phyloP scores from a whole-genome alignment of 2,888 invertebrate species.

The Cheilosia vernalis region DNA sequence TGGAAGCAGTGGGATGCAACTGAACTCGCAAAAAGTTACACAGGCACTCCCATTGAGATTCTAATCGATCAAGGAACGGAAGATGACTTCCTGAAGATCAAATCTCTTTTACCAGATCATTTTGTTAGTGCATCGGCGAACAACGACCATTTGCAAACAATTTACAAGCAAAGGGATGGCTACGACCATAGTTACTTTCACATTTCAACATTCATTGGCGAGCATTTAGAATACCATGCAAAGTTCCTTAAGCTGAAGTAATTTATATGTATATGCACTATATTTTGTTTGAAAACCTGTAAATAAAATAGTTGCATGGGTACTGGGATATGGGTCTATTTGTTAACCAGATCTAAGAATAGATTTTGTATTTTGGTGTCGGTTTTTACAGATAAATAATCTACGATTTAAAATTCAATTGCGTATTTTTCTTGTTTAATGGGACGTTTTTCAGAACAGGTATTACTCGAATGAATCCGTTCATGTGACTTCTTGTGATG shows the following conservation, averaged over 20 bases:
- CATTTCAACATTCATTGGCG: conserved; percentile 94
- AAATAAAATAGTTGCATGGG: background rate
- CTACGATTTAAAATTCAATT: background rate
- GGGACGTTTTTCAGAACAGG: background rate
- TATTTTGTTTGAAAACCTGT: background rate
- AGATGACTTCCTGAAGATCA: conserved; percentile 90
- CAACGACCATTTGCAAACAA: conserved; percentile 87
- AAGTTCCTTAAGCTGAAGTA: conserved; percentile 86
- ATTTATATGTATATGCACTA: background rate
- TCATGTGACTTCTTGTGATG: conserved; percentile 81
- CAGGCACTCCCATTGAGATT: conserved; percentile 92
- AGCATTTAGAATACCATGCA: conserved; percentile 89
- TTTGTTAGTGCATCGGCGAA: conserved; percentile 84
- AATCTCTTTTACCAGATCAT: conserved; percentile 93
- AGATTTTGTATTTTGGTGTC: too few relatives aligned
- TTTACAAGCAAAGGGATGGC: conserved; percentile 89
- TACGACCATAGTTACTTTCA: conserved; percentile 99
- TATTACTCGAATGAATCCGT: conserved; percentile 64
- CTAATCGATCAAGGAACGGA: conserved; percentile 94
- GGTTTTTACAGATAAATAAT: background rate
- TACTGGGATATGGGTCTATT: background rate
- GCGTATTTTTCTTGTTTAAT: background rate
- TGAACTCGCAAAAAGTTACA: conserved; percentile 90
- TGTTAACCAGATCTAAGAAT: background rate
- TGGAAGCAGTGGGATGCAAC: conserved; percentile 96